A percentile compares a stretch with the other conserved stretches of the same genome.
Evolutionary conservation across 2,113 vertebrate species (phyloP).

Genomic region (Perca fluviatilis): DNA sequence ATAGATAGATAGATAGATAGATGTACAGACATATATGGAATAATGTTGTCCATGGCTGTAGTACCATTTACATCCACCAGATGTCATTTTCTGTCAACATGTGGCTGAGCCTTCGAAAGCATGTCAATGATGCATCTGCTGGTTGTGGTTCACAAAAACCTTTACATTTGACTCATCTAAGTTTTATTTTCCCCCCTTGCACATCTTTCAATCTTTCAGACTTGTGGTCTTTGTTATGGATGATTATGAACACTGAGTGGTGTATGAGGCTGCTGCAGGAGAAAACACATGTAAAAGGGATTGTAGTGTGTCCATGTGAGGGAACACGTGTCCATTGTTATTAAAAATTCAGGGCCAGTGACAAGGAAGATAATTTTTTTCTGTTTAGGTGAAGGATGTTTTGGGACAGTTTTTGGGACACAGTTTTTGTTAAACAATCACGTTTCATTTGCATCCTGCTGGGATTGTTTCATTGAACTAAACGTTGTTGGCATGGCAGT

Average conservation of each 20-base stretch:
- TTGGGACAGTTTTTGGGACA: not conserved
- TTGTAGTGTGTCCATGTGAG: no score
- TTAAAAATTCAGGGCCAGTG: not conserved
- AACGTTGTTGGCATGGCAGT: conserved; percentile 24
- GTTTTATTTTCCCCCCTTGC: no score
- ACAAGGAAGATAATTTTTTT: not conserved
- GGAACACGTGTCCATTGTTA: not conserved
- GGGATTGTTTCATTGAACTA: conserved; percentile 16
- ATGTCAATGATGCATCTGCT: not conserved
- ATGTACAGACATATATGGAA: no score
- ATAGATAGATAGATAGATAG: no score
- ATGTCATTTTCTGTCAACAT: conserved; percentile 14
- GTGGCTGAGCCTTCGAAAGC: not conserved
- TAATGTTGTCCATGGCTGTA: not conserved
- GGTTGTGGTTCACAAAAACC: not conserved
- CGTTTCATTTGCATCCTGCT: not conserved
- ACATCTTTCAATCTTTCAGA: no score
- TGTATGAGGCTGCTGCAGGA: no score
- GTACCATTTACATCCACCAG: conserved; percentile 44
- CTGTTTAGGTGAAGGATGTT: not conserved
- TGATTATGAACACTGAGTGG: no score
- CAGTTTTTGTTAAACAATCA: not conserved
- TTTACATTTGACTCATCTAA: no score
- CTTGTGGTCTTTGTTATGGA: no score
- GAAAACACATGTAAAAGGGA: no score